A percentile compares a stretch with the other conserved stretches of the same genome.
These are phyloP conservation scores for Gortyna flavago DNA, from an alignment of 2,888 invertebrate species.

Conservation along the genomic window DNA sequence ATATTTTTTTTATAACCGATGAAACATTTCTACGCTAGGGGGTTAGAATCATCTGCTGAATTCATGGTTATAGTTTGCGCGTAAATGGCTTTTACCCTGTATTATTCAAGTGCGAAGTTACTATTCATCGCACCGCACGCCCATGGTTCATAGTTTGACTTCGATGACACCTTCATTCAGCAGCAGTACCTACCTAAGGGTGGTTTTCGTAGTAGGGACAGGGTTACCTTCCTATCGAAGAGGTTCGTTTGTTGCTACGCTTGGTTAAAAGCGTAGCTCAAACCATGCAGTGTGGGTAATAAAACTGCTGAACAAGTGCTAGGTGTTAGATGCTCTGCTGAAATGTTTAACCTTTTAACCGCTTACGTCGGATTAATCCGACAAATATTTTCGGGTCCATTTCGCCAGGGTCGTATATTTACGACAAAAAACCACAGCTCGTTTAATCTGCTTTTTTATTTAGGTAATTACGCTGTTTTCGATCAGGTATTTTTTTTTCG, in stretches of 20 bases:
- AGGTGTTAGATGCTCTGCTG: background rate
- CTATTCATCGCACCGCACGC: background rate
- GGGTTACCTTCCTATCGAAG: background rate
- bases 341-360: conserved; percentile 1
- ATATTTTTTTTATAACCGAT: background rate
- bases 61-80: background rate
- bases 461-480: no score
- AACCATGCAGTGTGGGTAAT: background rate
- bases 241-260: background rate
- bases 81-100: background rate
- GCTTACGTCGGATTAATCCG: no score
- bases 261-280: background rate
- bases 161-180: background rate
- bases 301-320: background rate
- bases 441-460: no score
- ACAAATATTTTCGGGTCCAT: no score
- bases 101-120: background rate
- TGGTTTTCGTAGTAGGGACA: background rate
- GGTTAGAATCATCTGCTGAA: background rate
- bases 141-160: background rate
- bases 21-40: background rate
- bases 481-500: no score
- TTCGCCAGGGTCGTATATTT: no score
- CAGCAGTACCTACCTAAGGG: background rate
- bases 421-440: no score